These are phyloP conservation scores for Poeciliopsis occidentalis DNA, from an alignment of 2,113 vertebrate species.

Conservation along the genomic window DNA sequence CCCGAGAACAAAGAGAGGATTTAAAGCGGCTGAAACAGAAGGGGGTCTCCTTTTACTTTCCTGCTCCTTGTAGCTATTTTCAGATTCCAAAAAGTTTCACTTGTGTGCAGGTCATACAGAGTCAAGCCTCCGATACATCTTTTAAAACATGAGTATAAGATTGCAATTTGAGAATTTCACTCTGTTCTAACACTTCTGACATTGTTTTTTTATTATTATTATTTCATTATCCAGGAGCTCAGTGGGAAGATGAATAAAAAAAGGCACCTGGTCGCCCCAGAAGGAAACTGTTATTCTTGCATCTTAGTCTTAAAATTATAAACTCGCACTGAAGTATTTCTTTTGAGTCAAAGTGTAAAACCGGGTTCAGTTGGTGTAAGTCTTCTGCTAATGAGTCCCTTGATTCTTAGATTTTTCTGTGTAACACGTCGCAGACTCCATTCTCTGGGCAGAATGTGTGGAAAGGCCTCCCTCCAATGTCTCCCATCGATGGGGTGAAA, in stretches of 20 bases:
- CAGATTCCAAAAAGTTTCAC: conserved; percentile 40
- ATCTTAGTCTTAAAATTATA: no score
- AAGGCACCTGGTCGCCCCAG: not conserved
- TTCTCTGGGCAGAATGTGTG: no score
- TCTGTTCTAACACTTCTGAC: not conserved
- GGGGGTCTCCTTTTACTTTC: conserved; percentile 34
- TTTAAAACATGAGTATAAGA: conserved; percentile 20
- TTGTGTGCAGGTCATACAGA: conserved; percentile 50
- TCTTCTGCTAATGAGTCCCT: not conserved
- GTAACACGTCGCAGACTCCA: no score
- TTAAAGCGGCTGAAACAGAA: conserved; percentile 45
- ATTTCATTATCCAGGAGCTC: conserved; percentile 5
- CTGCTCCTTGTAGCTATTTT: conserved; percentile 28
- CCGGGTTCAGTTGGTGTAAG: not conserved
- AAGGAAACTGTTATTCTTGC: not conserved
- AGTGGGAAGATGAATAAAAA: not conserved
- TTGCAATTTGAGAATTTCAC: not conserved
- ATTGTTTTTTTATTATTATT: not conserved
- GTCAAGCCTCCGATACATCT: conserved; percentile 42
- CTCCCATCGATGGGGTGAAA: no score
- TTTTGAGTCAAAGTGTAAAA: not conserved
- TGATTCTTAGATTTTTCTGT: not conserved
- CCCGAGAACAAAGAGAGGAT: conserved; percentile 40
- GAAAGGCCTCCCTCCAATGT: no score
- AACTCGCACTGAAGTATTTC: not conserved